Conservation (phyloP, 2,888 invertebrate species). For the Polietes domitor region DNA sequence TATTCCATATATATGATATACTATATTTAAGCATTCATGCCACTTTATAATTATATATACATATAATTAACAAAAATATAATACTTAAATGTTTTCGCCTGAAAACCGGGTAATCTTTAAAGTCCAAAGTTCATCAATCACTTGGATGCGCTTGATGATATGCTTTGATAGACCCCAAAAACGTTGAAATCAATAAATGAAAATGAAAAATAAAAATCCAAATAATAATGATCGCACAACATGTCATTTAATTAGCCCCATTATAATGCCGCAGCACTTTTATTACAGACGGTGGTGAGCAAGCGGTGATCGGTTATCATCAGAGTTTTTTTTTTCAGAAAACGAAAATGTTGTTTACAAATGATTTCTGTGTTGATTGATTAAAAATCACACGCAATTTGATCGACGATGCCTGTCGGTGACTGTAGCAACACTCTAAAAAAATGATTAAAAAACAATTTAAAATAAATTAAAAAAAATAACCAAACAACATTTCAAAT, state of each 20-base stretch:
- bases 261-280: not conserved
- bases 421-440: not conserved
- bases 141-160: constrained; percentile 8
- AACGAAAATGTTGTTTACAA: not conserved
- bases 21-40: too few species aligned
- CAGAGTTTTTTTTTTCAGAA: not conserved
- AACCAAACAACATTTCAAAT: constrained; percentile 6
- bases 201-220: not conserved
- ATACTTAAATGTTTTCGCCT: too few species aligned
- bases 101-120: too few species aligned
- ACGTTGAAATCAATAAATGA: not conserved
- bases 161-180: not conserved
- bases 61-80: too few species aligned
- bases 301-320: not conserved
- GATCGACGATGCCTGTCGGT: not conserved
- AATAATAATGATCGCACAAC: not conserved
- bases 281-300: not conserved
- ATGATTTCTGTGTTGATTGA: constrained; percentile 23
- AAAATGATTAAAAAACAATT: constrained; percentile 51
- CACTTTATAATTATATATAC: too few species aligned
- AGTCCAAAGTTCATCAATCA: constrained; percentile 28
- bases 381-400: not conserved
- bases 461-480: constrained; percentile 57
- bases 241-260: constrained; percentile 40
- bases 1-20: too few species aligned